Evolutionary conservation across 2,888 invertebrate genomes (phyloP), one percentile per base, ranked within the genome.

Genomic region (Halictus quadricinctus): DNA sequence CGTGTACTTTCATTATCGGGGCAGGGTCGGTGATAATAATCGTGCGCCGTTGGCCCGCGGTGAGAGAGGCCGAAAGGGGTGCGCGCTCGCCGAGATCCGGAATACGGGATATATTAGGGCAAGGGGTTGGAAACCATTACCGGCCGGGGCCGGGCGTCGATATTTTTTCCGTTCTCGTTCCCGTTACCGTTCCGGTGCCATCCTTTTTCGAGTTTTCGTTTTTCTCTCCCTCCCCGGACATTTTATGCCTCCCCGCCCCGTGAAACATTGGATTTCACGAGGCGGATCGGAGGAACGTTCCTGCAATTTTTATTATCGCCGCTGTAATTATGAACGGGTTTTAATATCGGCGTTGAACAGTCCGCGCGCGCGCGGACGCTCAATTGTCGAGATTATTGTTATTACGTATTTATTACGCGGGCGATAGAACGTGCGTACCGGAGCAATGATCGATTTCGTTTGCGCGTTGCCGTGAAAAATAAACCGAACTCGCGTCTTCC

Each of bases 1-100:
- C 89, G 88, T 91, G 90, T 92, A 93, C 92, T 93, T 93, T 92
- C 93, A 93, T 93, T 92, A 94, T 93, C 92, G 91, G 89, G 85
- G 90, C 91, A 89, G 90, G 84, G 87, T 89, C 91, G 90, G 91
- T 91, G 93, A 94, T 94, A 93, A 93, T 93, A 92, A 93, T 92
- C 93, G 89, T 88, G 90, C 90, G 89, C 87, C 73, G 88, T 85
- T 77, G 84, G 86, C 87, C 88, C 87, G 87, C 86, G 88, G 88
- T 82, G 88, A 80, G 84, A 64, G 83, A 41, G 41, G 74, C 54
- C 80, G 83, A 87, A 87, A 86, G 86, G 86, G 83, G 80, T 87
- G 86, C 79, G 82, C 79, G 73, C 79, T 46, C 74, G 41, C 80
- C 84, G 80, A 81, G 86, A 91, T 87, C 85, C 82, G 81, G 86